Evolutionary conservation across 2,888 invertebrate species (phyloP).

Genomic region (Meteorus cinctellus): DNA sequence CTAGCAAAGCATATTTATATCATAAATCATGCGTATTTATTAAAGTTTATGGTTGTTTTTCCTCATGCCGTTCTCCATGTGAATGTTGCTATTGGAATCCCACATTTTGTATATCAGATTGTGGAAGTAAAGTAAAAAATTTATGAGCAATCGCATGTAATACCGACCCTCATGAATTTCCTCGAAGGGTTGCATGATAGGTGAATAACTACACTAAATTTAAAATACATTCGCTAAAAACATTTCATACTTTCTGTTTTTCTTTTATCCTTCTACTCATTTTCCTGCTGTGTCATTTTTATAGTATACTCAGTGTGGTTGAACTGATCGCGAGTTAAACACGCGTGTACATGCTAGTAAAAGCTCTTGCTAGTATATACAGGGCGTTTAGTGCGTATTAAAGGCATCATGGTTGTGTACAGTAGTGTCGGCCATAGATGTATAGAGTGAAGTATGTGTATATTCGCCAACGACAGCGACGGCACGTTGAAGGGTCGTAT

Average conservation of each 20-base stretch:
- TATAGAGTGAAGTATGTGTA: constrained; percentile 45
- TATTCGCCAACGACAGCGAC: constrained; percentile 41
- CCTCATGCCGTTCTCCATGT: neutral
- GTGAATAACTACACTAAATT: neutral
- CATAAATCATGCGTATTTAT: neutral
- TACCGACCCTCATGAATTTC: constrained; percentile 8
- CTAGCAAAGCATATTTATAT: constrained; percentile 10
- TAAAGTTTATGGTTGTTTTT: neutral
- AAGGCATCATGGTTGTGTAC: constrained; percentile 53
- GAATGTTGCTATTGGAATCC: neutral
- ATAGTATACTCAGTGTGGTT: constrained; percentile 46
- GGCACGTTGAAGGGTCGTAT: constrained; percentile 64
- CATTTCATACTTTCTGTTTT: neutral
- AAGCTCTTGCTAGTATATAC: constrained; percentile 61
- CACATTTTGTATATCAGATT: neutral
- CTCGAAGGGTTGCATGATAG: neutral
- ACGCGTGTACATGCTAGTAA: constrained; percentile 60
- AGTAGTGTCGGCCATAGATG: constrained; percentile 59
- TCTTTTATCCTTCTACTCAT: neutral
- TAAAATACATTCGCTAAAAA: neutral
- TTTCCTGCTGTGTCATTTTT: constrained; percentile 24
- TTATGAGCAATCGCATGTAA: constrained; percentile 3
- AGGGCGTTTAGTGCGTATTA: constrained; percentile 72
- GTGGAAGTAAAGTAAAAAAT: neutral
- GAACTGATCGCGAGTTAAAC: constrained; percentile 60